These are phyloP conservation scores for Chromis chromis DNA, from an alignment of 2,797 vertebrate genomes.

Conservation along the genomic window DNA sequence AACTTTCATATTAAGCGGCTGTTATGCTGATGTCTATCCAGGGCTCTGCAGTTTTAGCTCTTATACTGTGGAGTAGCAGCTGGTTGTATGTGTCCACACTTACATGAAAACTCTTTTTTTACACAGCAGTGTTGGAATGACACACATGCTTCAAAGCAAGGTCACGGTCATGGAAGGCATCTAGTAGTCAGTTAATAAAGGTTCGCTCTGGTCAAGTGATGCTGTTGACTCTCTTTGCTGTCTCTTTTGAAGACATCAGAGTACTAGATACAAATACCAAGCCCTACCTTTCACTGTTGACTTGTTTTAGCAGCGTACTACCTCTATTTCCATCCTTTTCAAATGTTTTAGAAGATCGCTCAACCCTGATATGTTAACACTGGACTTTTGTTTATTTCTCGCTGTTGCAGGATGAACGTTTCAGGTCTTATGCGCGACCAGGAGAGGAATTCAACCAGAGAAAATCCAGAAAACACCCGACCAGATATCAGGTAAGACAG, in stretches of 20 bases:
- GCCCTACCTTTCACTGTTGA: conserved; percentile 21
- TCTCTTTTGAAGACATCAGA: conserved; percentile 9
- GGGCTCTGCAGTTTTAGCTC: not conserved
- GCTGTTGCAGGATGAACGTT: conserved; percentile 87
- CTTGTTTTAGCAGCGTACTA: conserved; percentile 7
- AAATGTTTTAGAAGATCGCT: conserved; percentile 24
- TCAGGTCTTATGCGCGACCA: conserved; percentile 85
- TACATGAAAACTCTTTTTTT: conserved; percentile 33
- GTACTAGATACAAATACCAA: conserved; percentile 9
- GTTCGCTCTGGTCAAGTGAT: conserved; percentile 21
- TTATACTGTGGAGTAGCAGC: conserved; percentile 8
- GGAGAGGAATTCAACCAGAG: conserved; percentile 88
- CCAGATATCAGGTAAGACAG: conserved; percentile 91
- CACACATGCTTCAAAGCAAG: conserved; percentile 46
- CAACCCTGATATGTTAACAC: conserved; percentile 44
- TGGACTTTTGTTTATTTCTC: conserved; percentile 25
- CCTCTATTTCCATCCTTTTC: conserved; percentile 12
- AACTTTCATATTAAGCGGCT: not conserved
- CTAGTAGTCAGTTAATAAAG: conserved; percentile 32
- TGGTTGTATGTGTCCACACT: conserved; percentile 12
- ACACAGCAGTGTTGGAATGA: conserved; percentile 30
- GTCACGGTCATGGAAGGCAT: conserved; percentile 21
- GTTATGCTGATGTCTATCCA: not conserved
- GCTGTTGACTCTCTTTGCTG: conserved; percentile 11
- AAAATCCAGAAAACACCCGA: conserved; percentile 92